phyloP scores from a whole-genome alignment of 1,140 invertebrate genomes.

The Amphibalanus amphitrite region DNA sequence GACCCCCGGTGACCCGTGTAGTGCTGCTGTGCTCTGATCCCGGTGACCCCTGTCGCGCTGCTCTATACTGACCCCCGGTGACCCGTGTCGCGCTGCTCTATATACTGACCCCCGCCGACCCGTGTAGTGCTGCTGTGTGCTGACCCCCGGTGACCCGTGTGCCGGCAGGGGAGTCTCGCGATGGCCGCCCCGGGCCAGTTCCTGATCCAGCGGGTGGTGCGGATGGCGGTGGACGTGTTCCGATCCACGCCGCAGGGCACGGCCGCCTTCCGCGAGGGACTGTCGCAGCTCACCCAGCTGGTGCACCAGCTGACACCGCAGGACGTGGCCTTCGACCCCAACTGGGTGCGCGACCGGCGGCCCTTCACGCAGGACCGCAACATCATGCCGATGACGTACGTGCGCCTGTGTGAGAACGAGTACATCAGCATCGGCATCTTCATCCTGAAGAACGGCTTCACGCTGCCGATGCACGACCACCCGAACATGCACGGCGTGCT shows the following conservation, averaged over 20 bases:
- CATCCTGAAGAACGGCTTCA: slow-evolving; percentile 51
- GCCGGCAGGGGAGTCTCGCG: not conserved
- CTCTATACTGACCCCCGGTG: too few relatives aligned
- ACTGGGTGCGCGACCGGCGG: not conserved
- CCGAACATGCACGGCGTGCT: slow-evolving; percentile 77
- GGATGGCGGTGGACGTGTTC: not conserved
- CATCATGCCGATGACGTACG: slow-evolving; percentile 50
- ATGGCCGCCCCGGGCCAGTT: not conserved
- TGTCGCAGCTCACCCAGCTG: not conserved
- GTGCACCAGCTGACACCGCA: not conserved
- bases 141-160: too few relatives aligned
- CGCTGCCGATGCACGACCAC: slow-evolving; percentile 77
- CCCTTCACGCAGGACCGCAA: not conserved
- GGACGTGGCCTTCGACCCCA: not conserved
- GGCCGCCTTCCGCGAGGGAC: not conserved
- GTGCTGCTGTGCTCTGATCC: too few relatives aligned
- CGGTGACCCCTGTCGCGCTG: too few relatives aligned
- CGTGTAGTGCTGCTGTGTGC: too few relatives aligned
- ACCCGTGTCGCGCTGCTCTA: too few relatives aligned
- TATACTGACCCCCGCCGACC: too few relatives aligned
- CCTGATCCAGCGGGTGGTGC: not conserved
- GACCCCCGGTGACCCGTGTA: too few relatives aligned
- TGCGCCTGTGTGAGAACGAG: slow-evolving; percentile 61
- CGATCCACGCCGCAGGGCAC: not conserved
- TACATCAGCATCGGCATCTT: slow-evolving; percentile 68